A percentile compares a stretch with the other conserved stretches of the same genome.
Conservation (phyloP, 37 sponge, comb jelly and placozoan species). For the Halichondria panicea region DNA sequence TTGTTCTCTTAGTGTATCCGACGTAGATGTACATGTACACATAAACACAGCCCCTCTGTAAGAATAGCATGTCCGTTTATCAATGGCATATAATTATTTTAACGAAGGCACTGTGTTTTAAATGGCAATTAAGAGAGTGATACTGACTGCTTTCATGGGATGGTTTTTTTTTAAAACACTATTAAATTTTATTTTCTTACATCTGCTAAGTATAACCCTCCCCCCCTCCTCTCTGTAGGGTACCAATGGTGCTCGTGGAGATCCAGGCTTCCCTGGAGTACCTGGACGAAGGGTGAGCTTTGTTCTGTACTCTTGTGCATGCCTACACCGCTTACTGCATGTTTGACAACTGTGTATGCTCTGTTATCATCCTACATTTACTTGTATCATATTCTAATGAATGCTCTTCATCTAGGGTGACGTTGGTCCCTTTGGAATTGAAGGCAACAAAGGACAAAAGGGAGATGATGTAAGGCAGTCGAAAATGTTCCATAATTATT, state of each 20-base stretch:
- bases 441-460: slow-evolving; percentile 34
- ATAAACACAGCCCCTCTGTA: not conserved
- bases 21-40: not conserved
- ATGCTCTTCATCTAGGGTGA: slow-evolving; percentile 38
- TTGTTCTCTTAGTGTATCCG: not conserved
- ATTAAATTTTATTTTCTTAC: not conserved
- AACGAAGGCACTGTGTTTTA: not conserved
- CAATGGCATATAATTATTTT: too few species aligned
- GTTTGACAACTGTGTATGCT: not conserved
- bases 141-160: not conserved
- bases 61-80: too few species aligned
- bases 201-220: not conserved
- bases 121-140: not conserved
- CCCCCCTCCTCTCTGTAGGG: slow-evolving; percentile 3
- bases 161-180: not conserved
- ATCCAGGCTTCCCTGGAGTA: slow-evolving; percentile 19
- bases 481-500: not conserved
- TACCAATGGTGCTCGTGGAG: slow-evolving; percentile 3
- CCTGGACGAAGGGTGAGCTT: slow-evolving; percentile 28
- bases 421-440: slow-evolving; percentile 40
- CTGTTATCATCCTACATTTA: not conserved
- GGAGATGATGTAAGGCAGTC: slow-evolving; percentile 69
- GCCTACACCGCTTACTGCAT: not conserved
- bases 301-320: not conserved
- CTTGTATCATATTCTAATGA: not conserved